Evolutionary conservation across 2,888 invertebrate genomes (phyloP).

Genomic region (Pseudococcus longispinus): DNA sequence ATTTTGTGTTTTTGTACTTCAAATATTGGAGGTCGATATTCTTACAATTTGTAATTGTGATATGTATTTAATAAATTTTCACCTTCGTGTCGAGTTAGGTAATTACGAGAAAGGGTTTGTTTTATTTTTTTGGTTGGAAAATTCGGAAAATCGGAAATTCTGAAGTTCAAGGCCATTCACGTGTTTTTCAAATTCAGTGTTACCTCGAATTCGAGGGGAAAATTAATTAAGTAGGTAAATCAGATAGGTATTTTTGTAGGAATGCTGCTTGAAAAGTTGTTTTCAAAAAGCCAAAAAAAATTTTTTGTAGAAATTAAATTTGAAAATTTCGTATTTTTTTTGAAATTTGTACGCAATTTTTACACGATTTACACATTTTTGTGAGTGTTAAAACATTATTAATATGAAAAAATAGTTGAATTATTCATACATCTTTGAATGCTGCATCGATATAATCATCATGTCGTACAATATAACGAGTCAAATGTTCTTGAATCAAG

Average conservation of each 20-base stretch:
- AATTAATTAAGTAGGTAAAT: neutral
- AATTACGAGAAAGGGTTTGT: neutral
- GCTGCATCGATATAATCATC: neutral
- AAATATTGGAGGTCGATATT: neutral
- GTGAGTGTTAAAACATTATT: neutral
- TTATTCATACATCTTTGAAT: neutral
- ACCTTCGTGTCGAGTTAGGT: neutral
- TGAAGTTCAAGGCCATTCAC: conserved; percentile 10
- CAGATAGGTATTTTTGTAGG: neutral
- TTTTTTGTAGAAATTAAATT: neutral
- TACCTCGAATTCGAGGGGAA: neutral
- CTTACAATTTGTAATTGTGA: neutral
- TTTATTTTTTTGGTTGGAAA: neutral
- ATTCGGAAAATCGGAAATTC: neutral
- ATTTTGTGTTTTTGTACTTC: neutral
- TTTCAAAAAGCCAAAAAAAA: neutral
- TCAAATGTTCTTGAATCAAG: conserved; percentile 36
- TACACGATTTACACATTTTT: neutral
- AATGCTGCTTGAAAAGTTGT: neutral
- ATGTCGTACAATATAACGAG: conserved; percentile 39
- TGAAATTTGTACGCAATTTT: neutral
- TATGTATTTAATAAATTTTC: neutral
- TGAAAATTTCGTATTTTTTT: neutral
- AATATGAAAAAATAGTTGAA: neutral
- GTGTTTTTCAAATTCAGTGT: neutral